Conservation (phyloP, 64 coral and sea anemone species). For the Dendronephthya gigantea region DNA sequence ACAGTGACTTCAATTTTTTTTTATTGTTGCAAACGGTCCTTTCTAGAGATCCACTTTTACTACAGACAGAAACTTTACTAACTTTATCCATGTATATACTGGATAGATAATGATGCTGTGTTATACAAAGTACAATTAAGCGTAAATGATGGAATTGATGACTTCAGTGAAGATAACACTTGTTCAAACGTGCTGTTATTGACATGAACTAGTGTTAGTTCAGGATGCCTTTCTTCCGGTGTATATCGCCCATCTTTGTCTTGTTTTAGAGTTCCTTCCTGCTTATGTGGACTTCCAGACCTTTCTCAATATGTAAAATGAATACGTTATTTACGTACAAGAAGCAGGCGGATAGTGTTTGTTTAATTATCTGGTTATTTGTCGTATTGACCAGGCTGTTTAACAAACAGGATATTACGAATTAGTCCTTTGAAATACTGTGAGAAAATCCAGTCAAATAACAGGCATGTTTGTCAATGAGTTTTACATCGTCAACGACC, state of each 20-base stretch:
- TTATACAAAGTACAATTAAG: no score
- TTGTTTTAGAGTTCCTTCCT: neutral
- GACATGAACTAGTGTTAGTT: neutral
- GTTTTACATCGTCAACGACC: no score
- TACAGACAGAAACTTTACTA: no score
- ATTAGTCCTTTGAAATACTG: no score
- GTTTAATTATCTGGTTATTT: neutral
- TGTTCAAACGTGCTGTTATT: neutral
- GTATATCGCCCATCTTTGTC: neutral
- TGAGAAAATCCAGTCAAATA: no score
- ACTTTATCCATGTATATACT: no score
- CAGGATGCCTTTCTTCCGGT: neutral
- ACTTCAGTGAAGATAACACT: neutral
- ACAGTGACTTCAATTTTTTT: no score
- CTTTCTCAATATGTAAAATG: neutral
- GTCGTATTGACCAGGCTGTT: neutral
- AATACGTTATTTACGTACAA: neutral
- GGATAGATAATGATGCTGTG: no score
- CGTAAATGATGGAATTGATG: no score
- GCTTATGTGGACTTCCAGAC: neutral
- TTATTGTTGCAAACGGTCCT: no score
- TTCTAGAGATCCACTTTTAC: no score
- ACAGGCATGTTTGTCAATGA: no score
- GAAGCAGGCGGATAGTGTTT: neutral
- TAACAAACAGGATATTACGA: neutral